Evolutionary conservation across 2,888 invertebrate species (phyloP), one percentile per base, ranked within the genome.

Genomic region (Platycnemis pennipes): DNA sequence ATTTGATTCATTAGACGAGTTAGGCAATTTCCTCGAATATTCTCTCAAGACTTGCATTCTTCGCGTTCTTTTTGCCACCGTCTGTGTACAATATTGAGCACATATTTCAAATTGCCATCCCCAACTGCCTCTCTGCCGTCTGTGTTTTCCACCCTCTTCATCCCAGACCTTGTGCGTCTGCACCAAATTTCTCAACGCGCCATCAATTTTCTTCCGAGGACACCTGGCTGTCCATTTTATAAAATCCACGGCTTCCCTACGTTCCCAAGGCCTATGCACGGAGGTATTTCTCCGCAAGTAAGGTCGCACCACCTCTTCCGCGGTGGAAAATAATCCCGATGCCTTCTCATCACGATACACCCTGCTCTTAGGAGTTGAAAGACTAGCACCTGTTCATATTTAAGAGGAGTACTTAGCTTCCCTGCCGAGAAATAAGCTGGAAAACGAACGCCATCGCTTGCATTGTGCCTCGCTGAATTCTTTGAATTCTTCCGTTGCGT

Each of bases 281-380:
- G 7, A 7, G n/a, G 22, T 63, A 26, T 63, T 26, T 26, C 1
- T 53, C 63, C 63, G n/a, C 63, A 7, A 16, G n/a, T 26, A 63
- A 63, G 22, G 63, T 63, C 63, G n/a, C 63, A n/a, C n/a, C n/a
- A n/a, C n/a, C n/a, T n/a, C n/a, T n/a, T 63, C 63, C 63, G 63
- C 7, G 63, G 26, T 63, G 22, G 63, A 63, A 63, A 63, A 63
- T 19, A n/a, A 2, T 22, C 26, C 63, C 53, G 53, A 13, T 63
- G 7, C 63, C 63, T 26, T 63, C 1, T 7, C 22, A 2, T 63
- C 3, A 16, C 63, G 63, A 26, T 7, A 49, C 8, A 49, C 49
- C 16, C 49, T n/a, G n/a, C n/a, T n/a, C n/a, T n/a, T n/a, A n/a
- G n/a, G n/a, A n/a, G n/a, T n/a, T n/a, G n/a, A n/a, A n/a, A n/a